Conservation (phyloP, 2,888 invertebrate genomes). For the Cordylochernes scorpioides region DNA sequence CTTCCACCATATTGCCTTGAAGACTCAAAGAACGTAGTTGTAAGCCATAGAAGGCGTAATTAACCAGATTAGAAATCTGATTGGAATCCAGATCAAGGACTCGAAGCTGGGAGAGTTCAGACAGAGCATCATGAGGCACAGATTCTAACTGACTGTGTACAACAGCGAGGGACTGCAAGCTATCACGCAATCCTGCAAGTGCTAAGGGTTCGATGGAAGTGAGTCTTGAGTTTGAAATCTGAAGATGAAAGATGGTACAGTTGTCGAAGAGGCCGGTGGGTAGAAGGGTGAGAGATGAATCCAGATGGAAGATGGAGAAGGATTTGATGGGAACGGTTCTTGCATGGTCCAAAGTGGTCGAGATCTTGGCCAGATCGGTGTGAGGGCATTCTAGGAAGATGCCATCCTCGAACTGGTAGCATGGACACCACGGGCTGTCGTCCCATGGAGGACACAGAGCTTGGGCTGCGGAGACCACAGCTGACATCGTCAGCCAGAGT, state of each 20-base stretch:
- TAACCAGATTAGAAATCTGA: slow-evolving; percentile 49
- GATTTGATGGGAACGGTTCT: slow-evolving; percentile 37
- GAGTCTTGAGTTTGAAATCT: slow-evolving; percentile 38
- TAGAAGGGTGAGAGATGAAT: slow-evolving; percentile 45
- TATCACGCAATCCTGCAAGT: slow-evolving; percentile 19
- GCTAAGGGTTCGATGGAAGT: slow-evolving; percentile 25
- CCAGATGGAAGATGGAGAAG: slow-evolving; percentile 60
- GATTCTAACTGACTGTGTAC: slow-evolving; percentile 19
- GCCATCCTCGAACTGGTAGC: slow-evolving; percentile 73
- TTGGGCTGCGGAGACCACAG: too few relatives aligned
- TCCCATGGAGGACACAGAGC: slow-evolving; percentile 5
- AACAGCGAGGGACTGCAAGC: slow-evolving; percentile 21
- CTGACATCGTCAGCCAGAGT: too few relatives aligned
- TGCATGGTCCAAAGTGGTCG: slow-evolving; percentile 33
- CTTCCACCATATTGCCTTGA: slow-evolving; percentile 50
- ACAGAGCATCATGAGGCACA: slow-evolving; percentile 20
- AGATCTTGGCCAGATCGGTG: slow-evolving; percentile 43
- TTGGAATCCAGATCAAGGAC: slow-evolving; percentile 58
- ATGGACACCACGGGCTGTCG: slow-evolving; percentile 35
- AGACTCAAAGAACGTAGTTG: slow-evolving; percentile 50
- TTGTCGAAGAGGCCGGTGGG: slow-evolving; percentile 43
- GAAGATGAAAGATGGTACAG: slow-evolving; percentile 15
- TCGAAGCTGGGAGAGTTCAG: slow-evolving; percentile 37
- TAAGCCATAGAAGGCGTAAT: slow-evolving; percentile 62
- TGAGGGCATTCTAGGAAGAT: slow-evolving; percentile 66